These are phyloP conservation scores for Taxidea taxus DNA, from an alignment of 2,113 vertebrate species.

Conservation along the genomic window DNA sequence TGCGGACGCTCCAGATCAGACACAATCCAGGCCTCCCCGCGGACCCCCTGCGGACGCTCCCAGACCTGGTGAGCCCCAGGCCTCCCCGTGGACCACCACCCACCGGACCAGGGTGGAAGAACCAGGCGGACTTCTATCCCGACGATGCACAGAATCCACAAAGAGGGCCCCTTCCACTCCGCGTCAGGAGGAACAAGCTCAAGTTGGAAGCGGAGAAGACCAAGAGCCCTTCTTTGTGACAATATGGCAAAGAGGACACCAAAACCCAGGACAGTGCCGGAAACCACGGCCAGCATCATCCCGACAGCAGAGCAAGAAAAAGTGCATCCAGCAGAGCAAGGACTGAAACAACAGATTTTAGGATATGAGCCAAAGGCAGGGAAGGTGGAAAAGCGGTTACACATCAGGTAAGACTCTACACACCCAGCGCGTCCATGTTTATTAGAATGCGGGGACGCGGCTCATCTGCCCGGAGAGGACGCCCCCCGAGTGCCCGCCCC, in stretches of 20 bases:
- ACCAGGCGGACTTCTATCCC: background rate
- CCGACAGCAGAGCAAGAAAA: rapidly evolving
- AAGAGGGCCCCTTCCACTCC: no score
- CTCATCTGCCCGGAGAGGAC: rapidly evolving
- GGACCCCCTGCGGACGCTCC: background rate
- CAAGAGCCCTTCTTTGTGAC: background rate
- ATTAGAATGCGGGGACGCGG: rapidly evolving
- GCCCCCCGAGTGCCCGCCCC: rapidly evolving
- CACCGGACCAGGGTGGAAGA: background rate
- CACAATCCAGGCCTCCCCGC: rapidly evolving
- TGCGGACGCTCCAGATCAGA: background rate
- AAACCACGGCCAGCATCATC: rapidly evolving
- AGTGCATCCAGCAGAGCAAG: rapidly evolving
- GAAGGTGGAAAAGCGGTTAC: rapidly evolving
- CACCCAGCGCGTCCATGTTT: rapidly evolving
- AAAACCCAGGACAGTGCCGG: background rate
- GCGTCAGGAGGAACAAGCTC: background rate
- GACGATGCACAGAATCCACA: rapidly evolving
- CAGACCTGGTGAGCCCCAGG: no score
- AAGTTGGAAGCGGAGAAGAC: background rate
- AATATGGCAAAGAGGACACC: background rate
- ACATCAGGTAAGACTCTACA: rapidly evolving
- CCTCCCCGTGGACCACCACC: rapidly evolving
- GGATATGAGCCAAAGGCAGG: rapidly evolving
- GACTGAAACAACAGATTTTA: rapidly evolving